Conservation (phyloP, 2,888 invertebrate species). For the Eupithecia dodoneata region DNA sequence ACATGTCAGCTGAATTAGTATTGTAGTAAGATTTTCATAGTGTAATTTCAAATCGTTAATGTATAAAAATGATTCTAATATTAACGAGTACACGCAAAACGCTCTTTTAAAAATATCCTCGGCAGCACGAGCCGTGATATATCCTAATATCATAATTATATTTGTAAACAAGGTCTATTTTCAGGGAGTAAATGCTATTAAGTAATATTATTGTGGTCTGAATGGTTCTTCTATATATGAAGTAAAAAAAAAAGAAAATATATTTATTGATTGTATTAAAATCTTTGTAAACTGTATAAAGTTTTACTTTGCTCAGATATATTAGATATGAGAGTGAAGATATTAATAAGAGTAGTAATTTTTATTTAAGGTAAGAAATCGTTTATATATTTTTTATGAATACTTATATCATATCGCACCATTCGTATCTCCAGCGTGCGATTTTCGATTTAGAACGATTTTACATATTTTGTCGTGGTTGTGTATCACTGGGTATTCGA, state of each 20-base stretch:
- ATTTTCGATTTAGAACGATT: background rate
- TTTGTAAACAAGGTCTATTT: background rate
- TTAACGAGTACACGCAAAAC: too few relatives aligned
- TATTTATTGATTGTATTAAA: background rate
- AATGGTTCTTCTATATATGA: conserved; percentile 1
- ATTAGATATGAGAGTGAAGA: too few relatives aligned
- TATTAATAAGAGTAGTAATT: too few relatives aligned
- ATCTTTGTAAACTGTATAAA: background rate
- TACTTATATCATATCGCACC: background rate
- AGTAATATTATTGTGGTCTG: background rate
- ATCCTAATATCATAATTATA: background rate
- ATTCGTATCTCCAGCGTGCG: background rate
- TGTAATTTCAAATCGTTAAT: too few relatives aligned
- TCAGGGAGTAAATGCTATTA: background rate
- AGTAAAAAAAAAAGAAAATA: conserved; percentile 4
- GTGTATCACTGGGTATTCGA: background rate
- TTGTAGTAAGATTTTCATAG: too few relatives aligned
- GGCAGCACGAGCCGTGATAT: too few relatives aligned
- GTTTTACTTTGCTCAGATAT: conserved; percentile 1
- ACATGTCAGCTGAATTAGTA: too few relatives aligned
- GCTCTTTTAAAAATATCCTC: too few relatives aligned
- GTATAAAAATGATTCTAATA: too few relatives aligned
- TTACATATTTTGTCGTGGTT: background rate
- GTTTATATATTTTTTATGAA: conserved; percentile 8
- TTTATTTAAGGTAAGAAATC: background rate